A percentile compares a stretch with the other conserved stretches of the same genome.
These are phyloP conservation scores for Hippocampus barbouri DNA, from an alignment of 2,113 vertebrate genomes.

Conservation along the genomic window DNA sequence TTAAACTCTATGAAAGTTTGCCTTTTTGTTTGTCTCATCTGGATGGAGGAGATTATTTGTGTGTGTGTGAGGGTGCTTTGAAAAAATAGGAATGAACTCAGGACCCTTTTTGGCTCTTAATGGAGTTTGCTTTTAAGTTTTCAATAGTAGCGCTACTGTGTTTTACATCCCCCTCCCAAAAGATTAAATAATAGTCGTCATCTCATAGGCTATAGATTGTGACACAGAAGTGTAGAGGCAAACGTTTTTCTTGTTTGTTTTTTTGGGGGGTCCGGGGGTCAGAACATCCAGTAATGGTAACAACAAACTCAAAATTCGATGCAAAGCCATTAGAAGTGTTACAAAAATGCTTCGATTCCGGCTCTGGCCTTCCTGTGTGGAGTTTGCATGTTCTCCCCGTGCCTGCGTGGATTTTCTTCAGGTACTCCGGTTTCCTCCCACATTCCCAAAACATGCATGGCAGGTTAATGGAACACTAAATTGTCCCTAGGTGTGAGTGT, in stretches of 20 bases:
- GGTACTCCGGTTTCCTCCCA: no score
- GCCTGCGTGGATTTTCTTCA: no score
- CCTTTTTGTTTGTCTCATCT: conserved; percentile 39
- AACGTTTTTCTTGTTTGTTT: not conserved
- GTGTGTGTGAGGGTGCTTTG: conserved; percentile 23
- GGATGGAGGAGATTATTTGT: conserved; percentile 15
- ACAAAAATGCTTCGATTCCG: no score
- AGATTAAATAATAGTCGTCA: not conserved
- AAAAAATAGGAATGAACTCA: conserved; percentile 24
- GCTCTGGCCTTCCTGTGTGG: no score
- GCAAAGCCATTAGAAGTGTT: no score
- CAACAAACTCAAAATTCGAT: not conserved
- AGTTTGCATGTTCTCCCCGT: no score
- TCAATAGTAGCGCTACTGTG: not conserved
- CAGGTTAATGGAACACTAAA: no score
- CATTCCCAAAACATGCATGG: no score
- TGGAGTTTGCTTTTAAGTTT: conserved; percentile 26
- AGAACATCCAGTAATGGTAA: not conserved
- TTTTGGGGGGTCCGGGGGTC: not conserved
- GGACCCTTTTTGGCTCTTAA: conserved; percentile 11
- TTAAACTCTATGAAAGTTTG: conserved; percentile 48
- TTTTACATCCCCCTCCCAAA: not conserved
- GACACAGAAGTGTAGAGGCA: not conserved
- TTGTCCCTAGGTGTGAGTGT: no score
- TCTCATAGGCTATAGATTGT: not conserved